Conservation (phyloP, 2,797 vertebrate species). For the Lagorchestes hirsutus region DNA sequence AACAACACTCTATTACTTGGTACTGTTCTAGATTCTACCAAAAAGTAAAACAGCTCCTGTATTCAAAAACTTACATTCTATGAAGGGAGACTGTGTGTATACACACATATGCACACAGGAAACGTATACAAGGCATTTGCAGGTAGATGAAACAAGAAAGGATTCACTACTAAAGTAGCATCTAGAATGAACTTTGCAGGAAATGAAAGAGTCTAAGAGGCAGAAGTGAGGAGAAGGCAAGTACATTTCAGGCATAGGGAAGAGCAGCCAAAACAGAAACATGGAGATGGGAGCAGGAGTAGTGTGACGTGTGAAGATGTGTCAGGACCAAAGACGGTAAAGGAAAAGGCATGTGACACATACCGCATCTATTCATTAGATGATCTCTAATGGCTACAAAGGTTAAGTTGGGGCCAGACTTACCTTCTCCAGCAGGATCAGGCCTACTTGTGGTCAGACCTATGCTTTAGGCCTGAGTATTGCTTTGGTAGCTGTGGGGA, state of each 20-base stretch:
- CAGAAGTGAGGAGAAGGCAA: background rate
- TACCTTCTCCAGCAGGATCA: background rate
- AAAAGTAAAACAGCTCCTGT: background rate
- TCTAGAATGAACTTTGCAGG: background rate
- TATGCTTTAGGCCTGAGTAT: background rate
- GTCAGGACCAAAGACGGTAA: background rate
- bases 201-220: background rate
- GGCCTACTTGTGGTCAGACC: background rate
- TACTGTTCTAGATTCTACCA: background rate
- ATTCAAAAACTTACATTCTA: background rate
- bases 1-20: background rate
- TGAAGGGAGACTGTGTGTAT: background rate
- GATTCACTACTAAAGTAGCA: background rate
- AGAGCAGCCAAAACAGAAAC: background rate
- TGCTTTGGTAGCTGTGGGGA: background rate
- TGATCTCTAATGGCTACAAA: background rate
- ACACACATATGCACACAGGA: background rate
- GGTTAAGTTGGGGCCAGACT: background rate
- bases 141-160: background rate
- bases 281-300: background rate
- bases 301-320: background rate
- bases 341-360: background rate
- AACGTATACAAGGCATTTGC: background rate
- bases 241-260: background rate
- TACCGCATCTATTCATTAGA: background rate